Evolutionary conservation across 2,797 vertebrate genomes (phyloP).

Genomic region (Sebastes baramenuke): DNA sequence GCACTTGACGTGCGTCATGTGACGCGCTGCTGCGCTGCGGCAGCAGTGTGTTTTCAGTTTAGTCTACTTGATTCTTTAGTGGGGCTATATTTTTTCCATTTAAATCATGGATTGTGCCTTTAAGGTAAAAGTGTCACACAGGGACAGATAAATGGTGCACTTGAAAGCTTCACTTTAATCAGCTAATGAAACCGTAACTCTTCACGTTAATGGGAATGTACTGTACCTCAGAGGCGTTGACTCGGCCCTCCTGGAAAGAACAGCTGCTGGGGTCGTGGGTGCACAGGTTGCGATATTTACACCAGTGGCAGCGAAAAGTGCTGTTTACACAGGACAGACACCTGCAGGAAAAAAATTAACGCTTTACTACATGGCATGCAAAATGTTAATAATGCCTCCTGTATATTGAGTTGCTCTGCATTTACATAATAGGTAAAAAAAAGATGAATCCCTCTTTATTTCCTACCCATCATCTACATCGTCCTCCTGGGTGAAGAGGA

Average conservation of each 20-base stretch:
- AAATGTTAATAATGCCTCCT: neutral
- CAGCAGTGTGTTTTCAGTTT: neutral
- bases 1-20: too few species aligned
- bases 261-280: slow-evolving; percentile 95
- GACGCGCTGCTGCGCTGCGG: too few species aligned
- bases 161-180: slow-evolving; percentile 30
- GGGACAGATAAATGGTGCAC: neutral
- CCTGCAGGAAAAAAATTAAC: slow-evolving; percentile 71
- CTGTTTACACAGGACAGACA: slow-evolving; percentile 97
- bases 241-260: slow-evolving; percentile 95
- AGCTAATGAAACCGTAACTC: slow-evolving; percentile 15
- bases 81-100: neutral
- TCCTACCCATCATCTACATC: slow-evolving; percentile 1
- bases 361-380: neutral
- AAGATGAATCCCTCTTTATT: neutral
- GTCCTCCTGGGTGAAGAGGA: neutral
- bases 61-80: neutral
- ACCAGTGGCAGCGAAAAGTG: slow-evolving; percentile 96
- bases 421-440: neutral
- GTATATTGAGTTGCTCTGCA: neutral
- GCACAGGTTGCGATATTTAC: slow-evolving; percentile 96
- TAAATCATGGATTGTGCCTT: slow-evolving; percentile 3
- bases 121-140: neutral
- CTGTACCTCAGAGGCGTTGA: slow-evolving; percentile 90
- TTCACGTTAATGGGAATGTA: slow-evolving; percentile 44